phyloP scores from a whole-genome alignment of 2,797 vertebrate genomes.

The Falco biarmicus region DNA sequence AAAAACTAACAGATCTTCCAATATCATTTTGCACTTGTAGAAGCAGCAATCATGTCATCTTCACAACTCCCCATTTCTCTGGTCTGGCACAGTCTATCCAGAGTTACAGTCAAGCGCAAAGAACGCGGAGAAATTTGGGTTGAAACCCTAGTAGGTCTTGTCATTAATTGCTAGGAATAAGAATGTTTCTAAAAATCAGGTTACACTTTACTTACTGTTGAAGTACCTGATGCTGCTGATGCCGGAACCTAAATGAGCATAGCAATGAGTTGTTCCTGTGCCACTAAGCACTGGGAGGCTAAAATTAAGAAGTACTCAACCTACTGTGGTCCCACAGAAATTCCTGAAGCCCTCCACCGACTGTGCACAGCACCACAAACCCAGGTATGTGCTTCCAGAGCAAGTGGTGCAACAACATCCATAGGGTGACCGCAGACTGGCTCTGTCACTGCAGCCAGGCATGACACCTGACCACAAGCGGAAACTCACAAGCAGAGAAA shows the following conservation, averaged over 20 bases:
- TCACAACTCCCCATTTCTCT: neutral
- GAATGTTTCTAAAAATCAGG: neutral
- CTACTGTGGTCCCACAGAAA: neutral
- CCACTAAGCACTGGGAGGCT: neutral
- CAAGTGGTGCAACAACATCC: neutral
- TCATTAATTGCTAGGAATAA: neutral
- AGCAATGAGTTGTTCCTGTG: neutral
- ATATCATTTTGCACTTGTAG: neutral
- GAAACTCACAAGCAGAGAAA: neutral
- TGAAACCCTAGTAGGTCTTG: neutral
- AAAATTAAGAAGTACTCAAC: neutral
- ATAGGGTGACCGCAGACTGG: neutral
- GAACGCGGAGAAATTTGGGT: neutral
- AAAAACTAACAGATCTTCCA: neutral
- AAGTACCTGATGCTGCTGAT: neutral
- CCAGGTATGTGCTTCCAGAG: neutral
- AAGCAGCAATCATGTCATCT: neutral
- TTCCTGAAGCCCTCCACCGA: neutral
- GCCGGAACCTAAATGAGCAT: neutral
- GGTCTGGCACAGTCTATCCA: neutral
- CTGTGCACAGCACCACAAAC: neutral
- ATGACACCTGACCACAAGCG: neutral
- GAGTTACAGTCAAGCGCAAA: neutral
- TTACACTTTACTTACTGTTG: neutral
- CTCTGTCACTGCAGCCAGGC: neutral